Base-by-base conservation (phyloP, 2,888 invertebrate genomes). In the Ariolimax columbianus region DNA sequence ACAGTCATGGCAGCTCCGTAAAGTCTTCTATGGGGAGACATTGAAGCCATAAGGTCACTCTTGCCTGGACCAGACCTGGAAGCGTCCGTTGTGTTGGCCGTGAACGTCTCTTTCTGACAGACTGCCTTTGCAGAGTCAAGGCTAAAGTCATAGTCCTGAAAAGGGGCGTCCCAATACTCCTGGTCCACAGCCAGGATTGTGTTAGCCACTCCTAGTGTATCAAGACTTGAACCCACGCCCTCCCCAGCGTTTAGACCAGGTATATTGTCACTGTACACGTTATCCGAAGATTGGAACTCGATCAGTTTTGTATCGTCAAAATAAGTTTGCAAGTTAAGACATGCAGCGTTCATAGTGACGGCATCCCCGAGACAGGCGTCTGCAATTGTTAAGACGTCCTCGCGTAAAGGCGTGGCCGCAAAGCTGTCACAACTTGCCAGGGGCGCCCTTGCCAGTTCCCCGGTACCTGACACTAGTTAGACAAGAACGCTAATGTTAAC, bases 1-100 rank as follows among this genome's bases (percentile, higher is more conserved):
- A 85, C 77, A 7, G 9, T 77, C n/a, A 75, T 14, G 38, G 85
- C 85, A 0, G 81, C 85, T 17, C 43, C 51, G 4, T n/a, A 40
- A 3, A 84, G 51, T 26, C 59, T 68, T 4, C 55, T 11, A 30
- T 30, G 43, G 0, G 63, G 78, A 23, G 40, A 63, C 59, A 23
- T 51, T 11, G 78, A 33, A 33, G 59, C 33, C 78, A 55, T 30
- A 36, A 43, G 17, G 4, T 83, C n/a, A 55, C 7, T 14, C 14
- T 38, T 14, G 1, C 23, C 55, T 23, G 43, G 43, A 26, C 43
- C 51, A 59, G 26, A 40, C 26, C 30, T 30, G 11, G 36, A 9
- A 9, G 19, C 36, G 19, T 70, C 47, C 11, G 23, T 43, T n/a
- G 17, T 30, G 30, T n/a, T n/a, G 1, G 47, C 4, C 11, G 40